Conservation (phyloP, 1,140 invertebrate genomes). For the Lordiphosa collinella region DNA sequence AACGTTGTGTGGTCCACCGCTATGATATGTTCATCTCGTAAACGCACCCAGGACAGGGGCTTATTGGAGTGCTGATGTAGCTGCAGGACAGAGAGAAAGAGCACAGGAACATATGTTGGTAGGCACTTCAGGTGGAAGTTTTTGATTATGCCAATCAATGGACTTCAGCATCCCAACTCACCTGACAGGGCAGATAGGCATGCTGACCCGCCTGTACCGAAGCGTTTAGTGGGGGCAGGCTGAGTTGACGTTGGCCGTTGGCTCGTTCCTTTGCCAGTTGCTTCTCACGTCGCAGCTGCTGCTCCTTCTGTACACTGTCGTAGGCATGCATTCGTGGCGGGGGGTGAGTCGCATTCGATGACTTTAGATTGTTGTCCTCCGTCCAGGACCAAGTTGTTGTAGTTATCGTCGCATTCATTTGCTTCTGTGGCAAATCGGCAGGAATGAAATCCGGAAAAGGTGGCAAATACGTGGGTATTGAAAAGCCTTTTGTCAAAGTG, state of each 20-base stretch:
- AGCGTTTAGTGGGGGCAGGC: constrained; percentile 82
- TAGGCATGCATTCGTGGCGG: constrained; percentile 54
- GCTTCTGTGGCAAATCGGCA: constrained; percentile 52
- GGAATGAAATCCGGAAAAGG: constrained; percentile 66
- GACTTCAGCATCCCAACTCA: too few relatives aligned
- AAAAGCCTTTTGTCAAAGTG: constrained; percentile 65
- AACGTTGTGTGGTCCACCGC: constrained; percentile 91
- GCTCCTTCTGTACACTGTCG: constrained; percentile 63
- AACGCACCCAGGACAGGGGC: constrained; percentile 94
- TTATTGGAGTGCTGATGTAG: constrained; percentile 83
- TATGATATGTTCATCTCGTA: constrained; percentile 92
- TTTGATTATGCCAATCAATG: constrained; percentile 48
- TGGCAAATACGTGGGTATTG: constrained; percentile 68
- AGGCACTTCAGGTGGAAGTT: constrained; percentile 7
- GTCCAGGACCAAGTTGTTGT: background rate
- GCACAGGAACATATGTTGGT: background rate
- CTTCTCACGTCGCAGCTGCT: constrained; percentile 52
- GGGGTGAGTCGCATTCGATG: constrained; percentile 15
- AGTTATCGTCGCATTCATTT: constrained; percentile 18
- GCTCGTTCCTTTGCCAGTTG: constrained; percentile 56
- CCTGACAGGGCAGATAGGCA: constrained; percentile 91
- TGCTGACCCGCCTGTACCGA: constrained; percentile 91
- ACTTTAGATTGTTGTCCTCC: constrained; percentile 3
- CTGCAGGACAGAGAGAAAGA: constrained; percentile 27
- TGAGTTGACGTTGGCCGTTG: constrained; percentile 45